Conservation (phyloP, 2,888 invertebrate species). For the Gari tellinella region DNA sequence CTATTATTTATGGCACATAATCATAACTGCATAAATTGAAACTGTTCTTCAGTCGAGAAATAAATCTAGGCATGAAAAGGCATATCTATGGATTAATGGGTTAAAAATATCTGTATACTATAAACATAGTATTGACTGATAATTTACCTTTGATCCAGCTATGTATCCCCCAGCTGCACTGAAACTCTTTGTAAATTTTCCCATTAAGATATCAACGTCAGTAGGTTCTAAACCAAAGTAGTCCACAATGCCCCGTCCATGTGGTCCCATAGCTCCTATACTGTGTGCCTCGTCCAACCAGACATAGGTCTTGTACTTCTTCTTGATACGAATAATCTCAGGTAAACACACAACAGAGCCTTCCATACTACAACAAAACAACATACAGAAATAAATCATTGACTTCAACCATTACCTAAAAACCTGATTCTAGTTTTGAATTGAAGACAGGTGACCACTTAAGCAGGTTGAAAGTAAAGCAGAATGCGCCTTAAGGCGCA, state of each 20-base stretch:
- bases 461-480: no score
- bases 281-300: conserved; percentile 99
- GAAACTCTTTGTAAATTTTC: conserved; percentile 99
- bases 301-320: conserved; percentile 96
- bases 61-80: no score
- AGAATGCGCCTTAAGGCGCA: no score
- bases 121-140: no score
- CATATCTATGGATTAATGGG: no score
- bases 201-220: conserved; percentile 97
- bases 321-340: conserved; percentile 94
- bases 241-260: conserved; percentile 95
- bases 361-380: conserved; percentile 92
- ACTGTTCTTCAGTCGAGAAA: no score
- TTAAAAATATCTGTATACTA: not conserved
- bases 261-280: conserved; percentile 95
- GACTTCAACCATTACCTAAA: no score
- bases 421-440: no score
- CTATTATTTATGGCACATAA: no score
- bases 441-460: no score
- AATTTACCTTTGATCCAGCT: conserved; percentile 91
- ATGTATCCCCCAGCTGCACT: conserved; percentile 98
- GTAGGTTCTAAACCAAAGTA: conserved; percentile 92
- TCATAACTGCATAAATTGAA: no score
- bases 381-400: no score
- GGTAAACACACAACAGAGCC: conserved; percentile 96